Conservation (phyloP, 2,113 vertebrate genomes). For the Engraulis encrasicolus region DNA sequence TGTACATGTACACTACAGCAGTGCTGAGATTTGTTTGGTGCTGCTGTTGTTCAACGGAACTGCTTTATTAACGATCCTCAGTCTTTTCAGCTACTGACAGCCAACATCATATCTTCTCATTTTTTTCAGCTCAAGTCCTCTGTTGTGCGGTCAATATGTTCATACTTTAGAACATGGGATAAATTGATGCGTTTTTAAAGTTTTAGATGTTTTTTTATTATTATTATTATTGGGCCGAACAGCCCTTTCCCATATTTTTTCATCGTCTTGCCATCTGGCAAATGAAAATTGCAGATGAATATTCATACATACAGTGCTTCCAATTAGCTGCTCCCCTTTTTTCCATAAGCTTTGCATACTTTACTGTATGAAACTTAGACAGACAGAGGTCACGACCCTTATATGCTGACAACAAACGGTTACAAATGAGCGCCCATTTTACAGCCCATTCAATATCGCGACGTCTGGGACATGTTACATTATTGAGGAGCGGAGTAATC, state of each 20-base stretch:
- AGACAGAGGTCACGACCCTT: background rate
- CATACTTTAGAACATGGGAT: background rate
- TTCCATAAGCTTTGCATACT: background rate
- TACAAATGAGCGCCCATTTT: background rate
- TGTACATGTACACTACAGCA: background rate
- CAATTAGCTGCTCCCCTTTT: background rate
- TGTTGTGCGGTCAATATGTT: constrained; percentile 5
- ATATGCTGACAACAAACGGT: background rate
- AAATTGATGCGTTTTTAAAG: background rate
- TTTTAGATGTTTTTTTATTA: background rate
- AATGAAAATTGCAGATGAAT: background rate
- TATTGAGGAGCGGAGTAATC: background rate
- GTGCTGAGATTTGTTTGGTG: background rate
- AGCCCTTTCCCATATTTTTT: background rate
- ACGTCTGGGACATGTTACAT: background rate
- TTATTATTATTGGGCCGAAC: background rate
- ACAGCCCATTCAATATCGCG: background rate
- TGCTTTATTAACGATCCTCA: background rate
- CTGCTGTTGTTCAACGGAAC: background rate
- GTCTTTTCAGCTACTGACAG: background rate
- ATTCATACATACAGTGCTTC: background rate
- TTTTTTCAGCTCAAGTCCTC: background rate
- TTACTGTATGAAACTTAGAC: background rate
- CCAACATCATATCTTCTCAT: background rate
- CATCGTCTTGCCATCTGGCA: background rate